Percentiles rank a stretch among this genome's conserved stretches.
Conservation (phyloP, 2,113 vertebrate genomes). For the Megaleporinus macrocephalus region DNA sequence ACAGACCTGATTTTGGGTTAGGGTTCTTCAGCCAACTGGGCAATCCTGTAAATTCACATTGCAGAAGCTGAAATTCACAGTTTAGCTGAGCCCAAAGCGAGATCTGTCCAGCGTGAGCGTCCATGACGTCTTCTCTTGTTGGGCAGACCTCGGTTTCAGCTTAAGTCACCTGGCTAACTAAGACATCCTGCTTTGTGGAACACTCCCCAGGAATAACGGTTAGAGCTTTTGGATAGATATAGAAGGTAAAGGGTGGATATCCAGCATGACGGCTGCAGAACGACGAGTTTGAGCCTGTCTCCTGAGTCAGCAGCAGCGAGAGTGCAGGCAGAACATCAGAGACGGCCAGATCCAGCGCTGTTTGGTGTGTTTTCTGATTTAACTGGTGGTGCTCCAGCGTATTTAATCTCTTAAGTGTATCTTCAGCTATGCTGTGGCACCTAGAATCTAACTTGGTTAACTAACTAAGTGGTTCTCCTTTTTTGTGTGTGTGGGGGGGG, state of each 20-base stretch:
- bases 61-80: neutral
- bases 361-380: neutral
- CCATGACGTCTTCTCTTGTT: neutral
- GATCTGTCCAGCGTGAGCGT: neutral
- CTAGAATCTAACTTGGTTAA: too few species aligned
- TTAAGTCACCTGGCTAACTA: neutral
- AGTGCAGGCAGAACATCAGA: neutral
- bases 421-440: too few species aligned
- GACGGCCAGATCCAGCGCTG: neutral
- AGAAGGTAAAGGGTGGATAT: neutral
- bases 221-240: neutral
- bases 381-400: too few species aligned
- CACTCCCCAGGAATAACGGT: neutral
- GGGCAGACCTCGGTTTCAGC: neutral
- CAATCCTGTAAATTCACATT: neutral
- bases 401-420: too few species aligned
- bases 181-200: neutral
- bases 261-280: neutral
- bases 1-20: neutral
- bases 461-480: too few species aligned
- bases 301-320: neutral
- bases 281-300: neutral
- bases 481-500: too few species aligned
- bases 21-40: neutral
- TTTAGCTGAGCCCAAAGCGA: neutral